Evolutionary conservation across 2,113 vertebrate genomes (phyloP).

Genomic region (Brachirus orientalis): DNA sequence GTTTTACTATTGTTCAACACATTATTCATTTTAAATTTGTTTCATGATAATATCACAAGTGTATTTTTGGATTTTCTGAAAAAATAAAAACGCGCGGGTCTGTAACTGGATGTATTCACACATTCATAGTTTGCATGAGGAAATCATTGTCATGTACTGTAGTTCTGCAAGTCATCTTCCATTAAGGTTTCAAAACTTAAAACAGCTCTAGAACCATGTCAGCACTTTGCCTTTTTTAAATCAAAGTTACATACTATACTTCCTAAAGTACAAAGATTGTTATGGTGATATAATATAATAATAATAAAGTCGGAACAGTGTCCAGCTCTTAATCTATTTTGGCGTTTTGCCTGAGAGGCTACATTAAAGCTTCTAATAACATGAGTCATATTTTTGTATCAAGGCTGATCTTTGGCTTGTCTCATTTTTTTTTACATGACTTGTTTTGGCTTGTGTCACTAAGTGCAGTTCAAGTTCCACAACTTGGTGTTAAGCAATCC

Average conservation of each 20-base stretch:
- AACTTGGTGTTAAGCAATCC: too few species aligned
- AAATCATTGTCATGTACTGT: neutral
- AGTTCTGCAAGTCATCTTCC: neutral
- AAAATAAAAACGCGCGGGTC: too few species aligned
- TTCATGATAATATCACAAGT: too few species aligned
- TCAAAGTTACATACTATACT: conserved; percentile 17
- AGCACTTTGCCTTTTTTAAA: conserved; percentile 24
- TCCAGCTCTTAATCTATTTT: conserved; percentile 22
- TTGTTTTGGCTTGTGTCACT: neutral
- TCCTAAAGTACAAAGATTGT: conserved; percentile 14
- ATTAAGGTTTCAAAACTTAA: too few species aligned
- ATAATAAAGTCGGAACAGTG: neutral
- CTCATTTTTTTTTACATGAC: neutral
- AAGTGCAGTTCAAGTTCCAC: too few species aligned
- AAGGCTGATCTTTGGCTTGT: neutral
- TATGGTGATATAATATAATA: conserved; percentile 27
- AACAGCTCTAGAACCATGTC: neutral
- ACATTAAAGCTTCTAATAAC: neutral
- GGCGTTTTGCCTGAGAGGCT: neutral
- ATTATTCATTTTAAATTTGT: too few species aligned
- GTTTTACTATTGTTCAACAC: too few species aligned
- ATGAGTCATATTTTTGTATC: neutral
- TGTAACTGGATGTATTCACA: too few species aligned
- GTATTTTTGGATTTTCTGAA: too few species aligned
- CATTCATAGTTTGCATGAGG: too few species aligned